phyloP scores from a whole-genome alignment of 35 echinoderm and acorn worm species.

The Diadema setosum region DNA sequence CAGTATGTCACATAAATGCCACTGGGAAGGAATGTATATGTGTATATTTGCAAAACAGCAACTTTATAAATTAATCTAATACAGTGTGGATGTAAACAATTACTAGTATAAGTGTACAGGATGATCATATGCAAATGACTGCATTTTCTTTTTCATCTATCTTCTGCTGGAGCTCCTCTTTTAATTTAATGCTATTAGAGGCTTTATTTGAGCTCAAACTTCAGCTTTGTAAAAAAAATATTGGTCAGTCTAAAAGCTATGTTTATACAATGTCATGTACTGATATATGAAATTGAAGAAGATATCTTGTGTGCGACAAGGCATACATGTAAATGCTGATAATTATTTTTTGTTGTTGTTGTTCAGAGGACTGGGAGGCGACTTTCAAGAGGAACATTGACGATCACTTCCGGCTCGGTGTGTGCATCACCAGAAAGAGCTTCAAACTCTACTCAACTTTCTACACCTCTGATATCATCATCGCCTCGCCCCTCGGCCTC shows the following conservation, averaged over 20 bases:
- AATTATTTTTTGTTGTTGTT: background rate
- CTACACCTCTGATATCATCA: slow-evolving; percentile 94
- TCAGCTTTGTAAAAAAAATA: background rate
- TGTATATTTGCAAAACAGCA: too few species aligned
- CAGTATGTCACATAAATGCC: too few species aligned
- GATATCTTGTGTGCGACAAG: background rate
- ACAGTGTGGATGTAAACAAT: too few species aligned
- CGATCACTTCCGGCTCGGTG: slow-evolving; percentile 93
- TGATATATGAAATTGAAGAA: background rate
- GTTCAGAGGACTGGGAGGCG: slow-evolving; percentile 92
- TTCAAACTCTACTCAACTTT: slow-evolving; percentile 88
- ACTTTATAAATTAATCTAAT: too few species aligned
- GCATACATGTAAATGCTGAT: background rate
- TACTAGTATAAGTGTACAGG: too few species aligned
- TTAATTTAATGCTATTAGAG: background rate
- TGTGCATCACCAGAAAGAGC: slow-evolving; percentile 70
- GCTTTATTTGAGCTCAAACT: background rate
- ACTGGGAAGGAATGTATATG: too few species aligned
- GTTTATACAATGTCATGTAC: background rate
- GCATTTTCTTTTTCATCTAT: too few species aligned
- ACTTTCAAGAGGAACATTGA: slow-evolving; percentile 91
- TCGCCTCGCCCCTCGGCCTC: slow-evolving; percentile 85
- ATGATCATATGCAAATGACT: too few species aligned
- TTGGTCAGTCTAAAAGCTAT: background rate
- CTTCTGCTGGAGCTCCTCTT: too few species aligned